phyloP scores from a whole-genome alignment of 2,797 vertebrate species.

The Coracias cyanogaster region DNA sequence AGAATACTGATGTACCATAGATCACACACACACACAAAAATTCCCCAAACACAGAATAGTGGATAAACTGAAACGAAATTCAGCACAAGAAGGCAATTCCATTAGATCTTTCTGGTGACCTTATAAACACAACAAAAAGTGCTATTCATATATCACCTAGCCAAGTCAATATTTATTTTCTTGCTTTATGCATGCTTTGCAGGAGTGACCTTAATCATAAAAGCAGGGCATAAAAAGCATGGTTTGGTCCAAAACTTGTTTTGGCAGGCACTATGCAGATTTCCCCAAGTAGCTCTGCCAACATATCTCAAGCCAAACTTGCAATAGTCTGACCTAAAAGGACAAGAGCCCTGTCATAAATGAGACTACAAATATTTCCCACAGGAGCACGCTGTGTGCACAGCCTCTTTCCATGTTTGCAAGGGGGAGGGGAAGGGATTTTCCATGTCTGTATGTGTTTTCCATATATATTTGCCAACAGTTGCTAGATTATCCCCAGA shows the following conservation, averaged over 20 bases:
- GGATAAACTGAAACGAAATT: constrained; percentile 29
- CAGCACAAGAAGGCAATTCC: neutral
- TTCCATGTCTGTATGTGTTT: constrained; percentile 61
- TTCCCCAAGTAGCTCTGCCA: constrained; percentile 35
- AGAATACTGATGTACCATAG: neutral
- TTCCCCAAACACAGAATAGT: neutral
- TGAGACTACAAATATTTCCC: constrained; percentile 59
- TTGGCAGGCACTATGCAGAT: neutral
- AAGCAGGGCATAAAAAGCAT: constrained; percentile 20
- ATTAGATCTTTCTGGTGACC: constrained; percentile 17
- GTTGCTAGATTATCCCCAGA: constrained; percentile 55
- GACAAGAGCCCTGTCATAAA: constrained; percentile 67
- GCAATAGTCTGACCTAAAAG: constrained; percentile 48
- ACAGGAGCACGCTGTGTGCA: neutral
- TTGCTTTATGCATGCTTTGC: neutral
- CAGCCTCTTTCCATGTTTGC: constrained; percentile 48
- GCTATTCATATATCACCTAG: constrained; percentile 33
- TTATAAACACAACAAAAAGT: constrained; percentile 27
- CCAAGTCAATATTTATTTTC: constrained; percentile 56
- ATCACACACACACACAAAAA: neutral
- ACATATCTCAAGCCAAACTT: constrained; percentile 36
- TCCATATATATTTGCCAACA: constrained; percentile 61
- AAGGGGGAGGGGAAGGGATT: constrained; percentile 57
- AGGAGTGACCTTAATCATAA: constrained; percentile 34
- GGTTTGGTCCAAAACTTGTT: constrained; percentile 26